These are phyloP conservation scores for Ciconia nigra DNA, from an alignment of 2,797 vertebrate species.

Conservation along the genomic window DNA sequence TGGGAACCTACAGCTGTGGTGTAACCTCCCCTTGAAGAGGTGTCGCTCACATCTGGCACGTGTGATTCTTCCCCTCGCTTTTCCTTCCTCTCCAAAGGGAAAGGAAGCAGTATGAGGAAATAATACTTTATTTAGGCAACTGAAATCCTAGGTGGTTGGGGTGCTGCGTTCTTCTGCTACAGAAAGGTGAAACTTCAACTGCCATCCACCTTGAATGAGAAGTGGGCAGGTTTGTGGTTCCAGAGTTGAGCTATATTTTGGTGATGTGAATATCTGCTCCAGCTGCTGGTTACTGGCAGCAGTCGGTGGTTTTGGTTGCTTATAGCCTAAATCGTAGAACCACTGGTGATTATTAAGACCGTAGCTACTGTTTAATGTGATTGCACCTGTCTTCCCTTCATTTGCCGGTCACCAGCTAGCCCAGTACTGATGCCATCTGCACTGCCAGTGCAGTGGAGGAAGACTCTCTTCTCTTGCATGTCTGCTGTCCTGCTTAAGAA, in stretches of 20 bases:
- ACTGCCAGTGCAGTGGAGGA: neutral
- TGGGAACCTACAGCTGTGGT: neutral
- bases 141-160: neutral
- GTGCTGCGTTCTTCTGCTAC: neutral
- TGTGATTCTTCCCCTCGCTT: neutral
- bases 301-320: neutral
- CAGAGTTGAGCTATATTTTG: neutral
- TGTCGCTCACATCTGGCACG: fast-evolving
- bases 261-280: neutral
- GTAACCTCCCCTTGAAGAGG: neutral
- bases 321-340: neutral
- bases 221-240: neutral
- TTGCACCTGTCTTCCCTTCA: neutral
- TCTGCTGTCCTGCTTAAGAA: neutral
- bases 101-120: neutral
- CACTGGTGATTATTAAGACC: neutral
- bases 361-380: neutral
- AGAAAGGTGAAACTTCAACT: neutral
- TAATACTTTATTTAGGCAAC: neutral
- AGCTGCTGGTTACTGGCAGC: neutral
- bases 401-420: neutral
- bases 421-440: neutral
- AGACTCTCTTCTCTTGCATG: neutral
- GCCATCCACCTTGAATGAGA: neutral
- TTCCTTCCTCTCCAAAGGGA: neutral